These are phyloP conservation scores for Dichetophora obliterata DNA, from an alignment of 2,888 invertebrate genomes.

Conservation along the genomic window DNA sequence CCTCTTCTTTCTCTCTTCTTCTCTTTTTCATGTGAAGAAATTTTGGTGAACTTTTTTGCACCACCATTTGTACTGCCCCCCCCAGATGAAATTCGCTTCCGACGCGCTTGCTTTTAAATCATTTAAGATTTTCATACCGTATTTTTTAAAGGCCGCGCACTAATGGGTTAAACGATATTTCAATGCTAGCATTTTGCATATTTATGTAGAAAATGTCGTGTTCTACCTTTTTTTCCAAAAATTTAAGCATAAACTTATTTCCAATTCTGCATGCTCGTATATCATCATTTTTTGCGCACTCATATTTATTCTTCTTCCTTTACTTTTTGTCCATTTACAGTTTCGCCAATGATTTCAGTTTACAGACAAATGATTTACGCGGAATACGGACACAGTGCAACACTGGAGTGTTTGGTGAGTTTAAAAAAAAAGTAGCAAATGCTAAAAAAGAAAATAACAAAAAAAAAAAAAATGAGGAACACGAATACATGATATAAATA, in stretches of 20 bases:
- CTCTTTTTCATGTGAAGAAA: too few relatives aligned
- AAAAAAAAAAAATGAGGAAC: neutral
- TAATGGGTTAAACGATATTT: neutral
- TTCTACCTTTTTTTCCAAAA: slow-evolving; percentile 4
- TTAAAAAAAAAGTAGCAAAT: slow-evolving; percentile 26
- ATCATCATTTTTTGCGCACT: neutral
- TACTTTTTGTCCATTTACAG: slow-evolving; percentile 71
- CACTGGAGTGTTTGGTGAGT: slow-evolving; percentile 82
- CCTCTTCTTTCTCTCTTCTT: too few relatives aligned
- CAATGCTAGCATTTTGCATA: slow-evolving; percentile 11
- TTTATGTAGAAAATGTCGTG: neutral
- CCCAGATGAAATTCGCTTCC: too few relatives aligned
- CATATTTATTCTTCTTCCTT: neutral
- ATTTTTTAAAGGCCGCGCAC: too few relatives aligned
- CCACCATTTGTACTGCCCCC: too few relatives aligned
- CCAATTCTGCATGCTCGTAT: neutral
- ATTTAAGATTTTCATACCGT: too few relatives aligned
- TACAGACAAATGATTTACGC: slow-evolving; percentile 82
- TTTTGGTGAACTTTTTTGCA: too few relatives aligned
- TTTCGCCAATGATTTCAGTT: slow-evolving; percentile 86
- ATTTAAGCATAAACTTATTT: neutral
- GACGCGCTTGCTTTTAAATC: too few relatives aligned
- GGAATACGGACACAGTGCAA: slow-evolving; percentile 77
- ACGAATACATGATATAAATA: neutral
- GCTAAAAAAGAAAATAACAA: neutral